A percentile compares a stretch with the other conserved stretches of the same genome.
Conservation (phyloP, 1,140 invertebrate genomes). For the Parapsyche elsis region DNA sequence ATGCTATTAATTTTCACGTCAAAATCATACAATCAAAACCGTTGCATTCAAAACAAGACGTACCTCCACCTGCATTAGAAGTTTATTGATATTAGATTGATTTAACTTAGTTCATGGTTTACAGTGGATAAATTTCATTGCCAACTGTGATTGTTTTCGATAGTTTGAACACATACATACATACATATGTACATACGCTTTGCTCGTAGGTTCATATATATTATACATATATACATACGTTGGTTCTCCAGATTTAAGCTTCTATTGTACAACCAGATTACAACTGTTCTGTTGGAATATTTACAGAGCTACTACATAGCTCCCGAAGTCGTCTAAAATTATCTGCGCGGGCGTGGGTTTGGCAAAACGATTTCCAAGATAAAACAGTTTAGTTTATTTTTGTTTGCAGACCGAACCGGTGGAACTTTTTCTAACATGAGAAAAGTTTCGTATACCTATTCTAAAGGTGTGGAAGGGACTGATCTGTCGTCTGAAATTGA, state of each 20-base stretch:
- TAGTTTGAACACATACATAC: neutral
- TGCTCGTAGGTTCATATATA: too few relatives aligned
- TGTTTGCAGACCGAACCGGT: constrained; percentile 39
- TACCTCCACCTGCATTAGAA: too few relatives aligned
- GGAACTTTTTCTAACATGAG: neutral
- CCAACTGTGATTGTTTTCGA: neutral
- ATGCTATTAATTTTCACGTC: too few relatives aligned
- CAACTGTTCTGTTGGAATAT: constrained; percentile 7
- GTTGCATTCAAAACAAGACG: too few relatives aligned
- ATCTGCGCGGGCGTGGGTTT: constrained; percentile 31
- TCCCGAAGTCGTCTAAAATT: constrained; percentile 41
- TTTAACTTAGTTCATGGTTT: neutral
- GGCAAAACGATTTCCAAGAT: constrained; percentile 46
- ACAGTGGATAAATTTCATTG: neutral
- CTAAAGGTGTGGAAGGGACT: too few relatives aligned
- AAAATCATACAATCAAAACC: too few relatives aligned
- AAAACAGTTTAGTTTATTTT: constrained; percentile 47
- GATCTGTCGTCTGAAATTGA: too few relatives aligned
- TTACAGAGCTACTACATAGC: constrained; percentile 43
- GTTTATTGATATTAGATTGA: too few relatives aligned
- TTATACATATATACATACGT: too few relatives aligned
- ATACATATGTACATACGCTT: too few relatives aligned
- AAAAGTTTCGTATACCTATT: too few relatives aligned
- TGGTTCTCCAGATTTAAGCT: neutral
- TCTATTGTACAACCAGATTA: neutral